These are phyloP conservation scores for Scaptodrosophila lebanonensis DNA, from an alignment of 1,140 invertebrate species.

Conservation along the genomic window DNA sequence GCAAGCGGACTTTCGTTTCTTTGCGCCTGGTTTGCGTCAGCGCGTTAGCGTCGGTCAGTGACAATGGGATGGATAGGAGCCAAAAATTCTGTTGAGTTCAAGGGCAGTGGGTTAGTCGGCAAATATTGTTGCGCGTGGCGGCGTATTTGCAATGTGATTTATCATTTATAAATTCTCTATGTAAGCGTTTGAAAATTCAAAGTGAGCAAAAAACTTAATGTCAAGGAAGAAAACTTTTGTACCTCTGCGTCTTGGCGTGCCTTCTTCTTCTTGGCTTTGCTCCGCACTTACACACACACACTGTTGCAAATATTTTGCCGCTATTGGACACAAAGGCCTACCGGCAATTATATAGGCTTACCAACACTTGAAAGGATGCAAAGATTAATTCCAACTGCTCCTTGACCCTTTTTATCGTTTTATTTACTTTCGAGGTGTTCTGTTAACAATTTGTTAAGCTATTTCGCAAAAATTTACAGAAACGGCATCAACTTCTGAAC, in stretches of 20 bases:
- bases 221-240: too few species aligned
- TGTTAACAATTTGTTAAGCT: too few species aligned
- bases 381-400: too few species aligned
- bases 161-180: too few species aligned
- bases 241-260: constrained; percentile 3
- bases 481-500: too few species aligned
- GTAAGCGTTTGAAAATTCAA: too few species aligned
- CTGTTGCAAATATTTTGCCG: constrained; percentile 54
- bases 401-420: too few species aligned
- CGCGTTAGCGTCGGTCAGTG: constrained; percentile 6
- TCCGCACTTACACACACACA: constrained; percentile 32
- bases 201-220: too few species aligned
- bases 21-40: constrained; percentile 3
- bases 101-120: constrained; percentile 61
- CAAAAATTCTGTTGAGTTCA: constrained; percentile 63
- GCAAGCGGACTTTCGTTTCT: constrained; percentile 23
- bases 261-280: constrained; percentile 6
- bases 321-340: constrained; percentile 33
- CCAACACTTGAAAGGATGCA: neutral
- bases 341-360: neutral
- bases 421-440: too few species aligned
- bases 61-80: constrained; percentile 48
- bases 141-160: constrained; percentile 25
- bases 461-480: too few species aligned
- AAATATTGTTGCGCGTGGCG: constrained; percentile 54